Conservation (phyloP, 1,140 invertebrate species). For the Drosophila subobscura region DNA sequence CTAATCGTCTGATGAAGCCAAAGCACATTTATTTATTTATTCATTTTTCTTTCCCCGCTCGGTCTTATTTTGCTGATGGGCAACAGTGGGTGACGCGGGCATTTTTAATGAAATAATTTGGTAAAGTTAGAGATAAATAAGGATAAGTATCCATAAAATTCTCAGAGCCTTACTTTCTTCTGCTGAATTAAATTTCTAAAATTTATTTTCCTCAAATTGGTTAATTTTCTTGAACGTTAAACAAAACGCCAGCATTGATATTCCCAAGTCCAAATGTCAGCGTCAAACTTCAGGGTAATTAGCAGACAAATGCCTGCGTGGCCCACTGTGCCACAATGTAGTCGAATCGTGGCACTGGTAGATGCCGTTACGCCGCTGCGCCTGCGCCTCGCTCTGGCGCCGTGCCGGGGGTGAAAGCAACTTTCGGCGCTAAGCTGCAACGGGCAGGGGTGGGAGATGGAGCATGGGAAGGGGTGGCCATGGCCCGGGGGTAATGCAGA, state of each 20-base stretch:
- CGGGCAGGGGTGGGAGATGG: slow-evolving; percentile 7
- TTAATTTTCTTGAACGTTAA: no score
- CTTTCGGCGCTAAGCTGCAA: slow-evolving; percentile 57
- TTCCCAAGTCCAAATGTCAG: no score
- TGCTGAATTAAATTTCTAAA: no score
- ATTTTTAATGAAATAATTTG: no score
- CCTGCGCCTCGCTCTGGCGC: not conserved
- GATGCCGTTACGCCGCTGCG: slow-evolving; percentile 9
- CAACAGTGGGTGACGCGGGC: slow-evolving; percentile 18
- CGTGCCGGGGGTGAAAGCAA: slow-evolving; percentile 10
- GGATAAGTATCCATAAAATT: no score
- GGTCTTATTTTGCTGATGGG: slow-evolving; percentile 1
- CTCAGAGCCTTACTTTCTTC: no score
- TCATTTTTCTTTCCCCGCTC: slow-evolving; percentile 37
- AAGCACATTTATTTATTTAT: slow-evolving; percentile 62
- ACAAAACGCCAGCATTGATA: no score
- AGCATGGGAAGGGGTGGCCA: slow-evolving; percentile 14
- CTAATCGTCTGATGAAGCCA: slow-evolving; percentile 79
- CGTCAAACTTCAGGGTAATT: no score
- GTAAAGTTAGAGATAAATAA: no score
- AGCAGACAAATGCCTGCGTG: no score
- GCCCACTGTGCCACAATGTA: slow-evolving; percentile 62
- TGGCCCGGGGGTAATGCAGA: slow-evolving; percentile 47
- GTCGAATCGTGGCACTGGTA: slow-evolving; percentile 33
- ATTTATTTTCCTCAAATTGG: no score